phyloP scores from a whole-genome alignment of 2,113 vertebrate species.

The Nasalis larvatus region DNA sequence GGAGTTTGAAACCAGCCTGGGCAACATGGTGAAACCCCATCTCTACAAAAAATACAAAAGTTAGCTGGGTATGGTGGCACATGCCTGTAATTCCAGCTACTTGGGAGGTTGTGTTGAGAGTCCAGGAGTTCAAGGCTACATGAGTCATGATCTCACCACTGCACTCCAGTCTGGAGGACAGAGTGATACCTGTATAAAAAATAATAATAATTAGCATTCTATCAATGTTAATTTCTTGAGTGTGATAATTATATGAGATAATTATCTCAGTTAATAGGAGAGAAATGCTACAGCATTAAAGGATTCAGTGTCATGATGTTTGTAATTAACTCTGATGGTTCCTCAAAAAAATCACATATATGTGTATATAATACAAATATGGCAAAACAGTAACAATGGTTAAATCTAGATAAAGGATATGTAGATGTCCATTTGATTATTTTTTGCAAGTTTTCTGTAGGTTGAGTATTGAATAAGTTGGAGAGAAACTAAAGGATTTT shows the following conservation, averaged over 20 bases:
- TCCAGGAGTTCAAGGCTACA: too few relatives aligned
- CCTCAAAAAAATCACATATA: background rate
- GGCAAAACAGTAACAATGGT: background rate
- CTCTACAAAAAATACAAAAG: too few relatives aligned
- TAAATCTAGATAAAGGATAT: background rate
- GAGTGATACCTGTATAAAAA: too few relatives aligned
- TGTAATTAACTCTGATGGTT: background rate
- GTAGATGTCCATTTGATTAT: background rate
- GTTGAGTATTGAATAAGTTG: background rate
- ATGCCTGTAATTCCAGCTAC: too few relatives aligned
- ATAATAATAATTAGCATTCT: background rate
- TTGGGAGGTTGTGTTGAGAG: too few relatives aligned
- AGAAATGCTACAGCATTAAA: background rate
- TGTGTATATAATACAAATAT: background rate
- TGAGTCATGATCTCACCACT: too few relatives aligned
- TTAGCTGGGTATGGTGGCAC: too few relatives aligned
- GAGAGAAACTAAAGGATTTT: background rate
- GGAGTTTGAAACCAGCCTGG: too few relatives aligned
- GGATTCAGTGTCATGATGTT: background rate
- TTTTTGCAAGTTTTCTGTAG: background rate
- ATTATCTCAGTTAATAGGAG: background rate
- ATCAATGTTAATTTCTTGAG: background rate
- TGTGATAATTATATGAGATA: background rate
- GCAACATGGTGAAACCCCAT: too few relatives aligned
- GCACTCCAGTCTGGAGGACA: too few relatives aligned